These are phyloP conservation scores for Solenopsis invicta DNA, from an alignment of 1,140 invertebrate species.

Conservation along the genomic window DNA sequence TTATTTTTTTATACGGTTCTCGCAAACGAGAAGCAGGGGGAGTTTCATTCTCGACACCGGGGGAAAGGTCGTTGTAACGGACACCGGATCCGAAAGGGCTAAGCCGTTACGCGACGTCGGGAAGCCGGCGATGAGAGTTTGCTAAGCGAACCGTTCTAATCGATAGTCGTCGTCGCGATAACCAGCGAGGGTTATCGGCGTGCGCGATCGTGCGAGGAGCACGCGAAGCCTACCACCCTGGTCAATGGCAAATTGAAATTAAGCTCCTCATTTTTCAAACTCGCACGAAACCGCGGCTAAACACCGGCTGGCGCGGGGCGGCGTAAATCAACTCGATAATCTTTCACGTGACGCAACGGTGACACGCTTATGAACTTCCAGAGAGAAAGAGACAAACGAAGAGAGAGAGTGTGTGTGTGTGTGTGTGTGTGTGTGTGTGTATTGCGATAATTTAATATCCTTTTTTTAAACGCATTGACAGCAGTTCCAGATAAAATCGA, in stretches of 20 bases:
- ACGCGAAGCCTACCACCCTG: slow-evolving; percentile 63
- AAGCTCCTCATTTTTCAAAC: slow-evolving; percentile 72
- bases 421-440: no score
- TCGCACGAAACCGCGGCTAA: slow-evolving; percentile 55
- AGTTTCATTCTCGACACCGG: not conserved
- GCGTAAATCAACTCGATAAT: slow-evolving; percentile 43
- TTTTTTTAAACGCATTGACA: slow-evolving; percentile 13
- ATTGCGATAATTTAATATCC: not conserved
- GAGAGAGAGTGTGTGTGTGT: not conserved
- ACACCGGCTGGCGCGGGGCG: slow-evolving; percentile 4
- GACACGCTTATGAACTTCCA: slow-evolving; percentile 39
- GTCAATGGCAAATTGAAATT: slow-evolving; percentile 74
- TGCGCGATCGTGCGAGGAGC: slow-evolving; percentile 56
- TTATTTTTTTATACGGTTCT: not conserved
- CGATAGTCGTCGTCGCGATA: slow-evolving; percentile 64
- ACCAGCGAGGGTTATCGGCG: slow-evolving; percentile 57
- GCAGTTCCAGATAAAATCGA: not conserved
- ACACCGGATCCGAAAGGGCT: not conserved
- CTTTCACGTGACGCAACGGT: slow-evolving; percentile 39
- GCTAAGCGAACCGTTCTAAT: slow-evolving; percentile 41
- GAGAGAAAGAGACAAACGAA: not conserved
- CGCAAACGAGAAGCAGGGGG: not conserved
- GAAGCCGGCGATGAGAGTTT: slow-evolving; percentile 37
- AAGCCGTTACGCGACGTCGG: not conserved
- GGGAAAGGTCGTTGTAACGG: not conserved